Conservation (phyloP, 1,140 invertebrate genomes). For the Macrosteles quadrilineatus region DNA sequence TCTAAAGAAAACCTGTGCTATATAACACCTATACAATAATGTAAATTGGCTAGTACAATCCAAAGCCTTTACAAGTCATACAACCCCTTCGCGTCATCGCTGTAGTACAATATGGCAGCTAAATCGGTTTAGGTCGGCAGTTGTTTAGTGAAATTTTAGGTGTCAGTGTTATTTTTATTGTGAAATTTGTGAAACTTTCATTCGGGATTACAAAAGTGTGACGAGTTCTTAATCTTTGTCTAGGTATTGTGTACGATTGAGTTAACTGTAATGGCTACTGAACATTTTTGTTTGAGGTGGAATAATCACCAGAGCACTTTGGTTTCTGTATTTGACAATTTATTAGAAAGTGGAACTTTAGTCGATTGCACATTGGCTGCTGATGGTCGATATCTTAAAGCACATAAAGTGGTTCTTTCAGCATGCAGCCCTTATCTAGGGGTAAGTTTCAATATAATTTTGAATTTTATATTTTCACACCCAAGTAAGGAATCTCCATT, state of each 20-base stretch:
- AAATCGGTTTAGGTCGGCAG: constrained; percentile 27
- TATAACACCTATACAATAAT: too few relatives aligned
- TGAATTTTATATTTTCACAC: constrained; percentile 20
- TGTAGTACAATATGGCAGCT: constrained; percentile 24
- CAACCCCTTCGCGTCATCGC: background rate
- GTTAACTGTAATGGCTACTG: constrained; percentile 6
- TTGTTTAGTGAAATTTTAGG: constrained; percentile 6
- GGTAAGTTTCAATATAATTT: constrained; percentile 55
- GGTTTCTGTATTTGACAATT: constrained; percentile 87
- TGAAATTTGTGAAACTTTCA: background rate
- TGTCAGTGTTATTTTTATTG: constrained; percentile 10
- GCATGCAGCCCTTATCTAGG: constrained; percentile 95
- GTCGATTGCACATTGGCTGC: constrained; percentile 92
- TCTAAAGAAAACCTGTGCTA: too few relatives aligned
- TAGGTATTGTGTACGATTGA: background rate
- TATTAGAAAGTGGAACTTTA: constrained; percentile 85
- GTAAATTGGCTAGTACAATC: too few relatives aligned
- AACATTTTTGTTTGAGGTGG: constrained; percentile 93
- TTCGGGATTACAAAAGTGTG: background rate
- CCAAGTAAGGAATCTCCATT: too few relatives aligned
- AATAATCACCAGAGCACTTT: constrained; percentile 92
- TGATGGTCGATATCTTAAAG: constrained; percentile 87
- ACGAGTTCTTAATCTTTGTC: background rate
- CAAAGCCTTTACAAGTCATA: background rate
- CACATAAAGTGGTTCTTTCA: constrained; percentile 91